Base-by-base conservation (phyloP, 64 coral and sea anemone species). In the Porites lutea region DNA sequence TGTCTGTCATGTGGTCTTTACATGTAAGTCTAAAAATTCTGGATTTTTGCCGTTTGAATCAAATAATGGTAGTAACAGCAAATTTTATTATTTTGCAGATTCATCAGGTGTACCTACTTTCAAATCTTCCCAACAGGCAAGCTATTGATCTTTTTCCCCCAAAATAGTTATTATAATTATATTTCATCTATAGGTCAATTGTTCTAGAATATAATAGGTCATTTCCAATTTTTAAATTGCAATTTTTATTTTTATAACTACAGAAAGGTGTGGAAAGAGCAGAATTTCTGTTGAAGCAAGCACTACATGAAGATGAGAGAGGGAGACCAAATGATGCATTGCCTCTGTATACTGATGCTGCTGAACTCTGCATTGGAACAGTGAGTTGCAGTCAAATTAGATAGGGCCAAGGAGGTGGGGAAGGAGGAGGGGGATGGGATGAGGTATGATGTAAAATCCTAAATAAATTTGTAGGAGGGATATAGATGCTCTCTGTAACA, bases 261-360 rank as follows among this genome's bases (percentile, higher is more conserved):
- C 53, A 98, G 97, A 95, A 96, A 89, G 94, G 87, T 18, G 74
- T 95, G 12, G 97, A 98, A 50, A 95, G 93, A 63, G 97, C 97
- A 19, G 87, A 95, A 43, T 98, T 98, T 71, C 88, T 98, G 5
- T 68, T 98, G 13, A 93, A 95, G 20, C 97, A 98, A 65, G 97
- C 90, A n/a, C 74, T 98, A 13, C 52, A 79, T 88, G 97, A 98
- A 77, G 97, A 98, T 89, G 97, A 98, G 59, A 98, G 90, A 48
- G 94, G 83, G 0, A 93, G 77, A 20, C 79, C 87, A 58, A 37
- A 78, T 73, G 97, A 95, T 59, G 97, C 97, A 8, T 48, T 98
- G 11, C 94, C 93, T 5, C 71, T 98, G 13, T 98, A 98, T 59
- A 91, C 83, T 62, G 94, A 98, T 93, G 97, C 97, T 19, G 94